Evolutionary conservation across 2,888 invertebrate genomes (phyloP).

Genomic region (Odontothrips loti): DNA sequence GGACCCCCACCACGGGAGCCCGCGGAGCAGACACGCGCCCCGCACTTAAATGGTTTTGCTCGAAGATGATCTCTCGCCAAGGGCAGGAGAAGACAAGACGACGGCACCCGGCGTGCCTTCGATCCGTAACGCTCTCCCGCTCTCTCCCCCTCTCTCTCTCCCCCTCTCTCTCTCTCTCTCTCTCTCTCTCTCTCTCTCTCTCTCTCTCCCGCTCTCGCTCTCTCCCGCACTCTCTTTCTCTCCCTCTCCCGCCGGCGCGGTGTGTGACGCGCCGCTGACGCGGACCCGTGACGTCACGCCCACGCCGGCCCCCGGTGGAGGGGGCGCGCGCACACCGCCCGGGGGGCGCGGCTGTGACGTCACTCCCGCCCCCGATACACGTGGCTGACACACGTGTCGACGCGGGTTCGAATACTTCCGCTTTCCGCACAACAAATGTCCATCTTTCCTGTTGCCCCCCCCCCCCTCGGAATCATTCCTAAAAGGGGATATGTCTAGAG

Average conservation of each 20-base stretch:
- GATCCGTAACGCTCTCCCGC: neutral
- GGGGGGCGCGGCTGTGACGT: no score
- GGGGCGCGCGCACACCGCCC: neutral
- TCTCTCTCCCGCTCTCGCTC: neutral
- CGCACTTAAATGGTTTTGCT: neutral
- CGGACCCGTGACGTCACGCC: neutral
- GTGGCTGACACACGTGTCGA: neutral
- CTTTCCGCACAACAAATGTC: no score
- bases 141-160: neutral
- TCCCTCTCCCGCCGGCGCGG: neutral
- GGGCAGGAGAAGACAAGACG: neutral
- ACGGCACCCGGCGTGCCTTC: neutral
- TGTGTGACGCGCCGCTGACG: neutral
- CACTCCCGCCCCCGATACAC: no score
- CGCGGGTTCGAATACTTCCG: no score
- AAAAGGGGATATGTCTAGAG: no score
- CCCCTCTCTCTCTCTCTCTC: neutral
- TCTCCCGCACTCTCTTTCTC: neutral
- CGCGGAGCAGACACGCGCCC: neutral
- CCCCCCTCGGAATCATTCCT: no score
- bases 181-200: neutral
- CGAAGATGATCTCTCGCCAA: neutral
- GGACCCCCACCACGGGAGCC: no score
- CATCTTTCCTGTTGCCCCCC: no score
- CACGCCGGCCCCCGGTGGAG: neutral